A percentile compares a stretch with the other conserved stretches of the same genome.
phyloP scores from a whole-genome alignment of 2,113 vertebrate genomes.

The Cebidichthys violaceus region DNA sequence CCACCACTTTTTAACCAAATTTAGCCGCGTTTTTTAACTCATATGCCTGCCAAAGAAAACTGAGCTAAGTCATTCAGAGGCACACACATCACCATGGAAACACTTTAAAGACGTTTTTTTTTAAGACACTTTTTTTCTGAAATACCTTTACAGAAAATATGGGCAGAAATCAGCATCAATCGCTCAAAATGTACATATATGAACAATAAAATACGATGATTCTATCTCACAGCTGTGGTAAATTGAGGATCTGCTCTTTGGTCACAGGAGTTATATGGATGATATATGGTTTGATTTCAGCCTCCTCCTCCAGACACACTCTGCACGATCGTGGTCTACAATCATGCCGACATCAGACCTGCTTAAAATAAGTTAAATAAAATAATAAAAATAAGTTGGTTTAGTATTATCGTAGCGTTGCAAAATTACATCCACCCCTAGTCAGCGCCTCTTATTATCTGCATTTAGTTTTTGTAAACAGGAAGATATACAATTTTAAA shows the following conservation, averaged over 20 bases:
- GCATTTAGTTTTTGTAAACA: neutral
- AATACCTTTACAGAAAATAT: conserved; percentile 19
- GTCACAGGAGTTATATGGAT: neutral
- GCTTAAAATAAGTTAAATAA: conserved; percentile 31
- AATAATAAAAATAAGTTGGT: neutral
- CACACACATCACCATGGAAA: neutral
- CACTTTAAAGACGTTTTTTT: neutral
- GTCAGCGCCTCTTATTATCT: neutral
- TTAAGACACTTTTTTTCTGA: neutral
- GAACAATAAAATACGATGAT: conserved; percentile 28
- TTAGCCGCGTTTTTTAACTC: neutral
- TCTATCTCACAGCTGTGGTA: neutral
- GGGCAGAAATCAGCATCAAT: neutral
- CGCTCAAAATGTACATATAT: conserved; percentile 31
- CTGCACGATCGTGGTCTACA: neutral
- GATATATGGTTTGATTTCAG: neutral
- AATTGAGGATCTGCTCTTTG: neutral
- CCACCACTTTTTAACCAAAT: neutral
- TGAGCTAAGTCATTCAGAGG: neutral
- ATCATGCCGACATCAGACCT: neutral
- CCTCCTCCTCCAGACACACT: neutral
- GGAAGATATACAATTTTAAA: neutral
- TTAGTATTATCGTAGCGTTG: neutral
- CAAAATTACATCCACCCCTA: neutral
- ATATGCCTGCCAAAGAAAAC: neutral